Conservation (phyloP, 1,140 invertebrate genomes). For the Listronotus bonariensis region DNA sequence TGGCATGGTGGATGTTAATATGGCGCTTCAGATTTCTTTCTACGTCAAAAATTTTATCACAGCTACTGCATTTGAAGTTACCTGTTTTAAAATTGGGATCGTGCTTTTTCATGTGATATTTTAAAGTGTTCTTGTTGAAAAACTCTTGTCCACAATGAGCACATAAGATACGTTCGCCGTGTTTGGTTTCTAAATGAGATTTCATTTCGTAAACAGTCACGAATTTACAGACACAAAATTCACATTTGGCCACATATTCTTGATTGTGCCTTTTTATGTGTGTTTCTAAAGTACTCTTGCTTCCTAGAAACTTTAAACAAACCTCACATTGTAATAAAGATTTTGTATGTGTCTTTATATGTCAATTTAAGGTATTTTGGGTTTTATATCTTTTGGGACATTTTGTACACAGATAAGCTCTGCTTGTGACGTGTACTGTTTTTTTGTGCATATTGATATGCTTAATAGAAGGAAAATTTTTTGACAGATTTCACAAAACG, state of each 20-base stretch:
- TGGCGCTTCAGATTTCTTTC: constrained; percentile 14
- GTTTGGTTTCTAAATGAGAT: constrained; percentile 33
- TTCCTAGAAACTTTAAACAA: constrained; percentile 65
- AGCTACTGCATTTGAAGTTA: constrained; percentile 31
- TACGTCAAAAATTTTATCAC: constrained; percentile 36
- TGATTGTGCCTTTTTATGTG: constrained; percentile 66
- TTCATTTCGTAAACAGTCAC: constrained; percentile 30
- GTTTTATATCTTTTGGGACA: too few relatives aligned
- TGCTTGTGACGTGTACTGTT: too few relatives aligned
- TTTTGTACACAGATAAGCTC: too few relatives aligned
- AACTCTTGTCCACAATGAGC: constrained; percentile 40
- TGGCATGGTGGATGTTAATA: constrained; percentile 71
- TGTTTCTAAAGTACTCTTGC: constrained; percentile 66
- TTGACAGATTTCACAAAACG: too few relatives aligned
- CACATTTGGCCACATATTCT: constrained; percentile 51
- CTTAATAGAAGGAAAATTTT: too few relatives aligned
- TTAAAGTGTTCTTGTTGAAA: constrained; percentile 28
- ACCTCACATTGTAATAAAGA: constrained; percentile 45
- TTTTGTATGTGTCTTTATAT: not conserved
- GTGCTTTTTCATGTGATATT: constrained; percentile 40
- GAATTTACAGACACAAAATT: constrained; percentile 55
- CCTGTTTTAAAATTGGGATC: constrained; percentile 20
- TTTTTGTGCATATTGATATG: too few relatives aligned
- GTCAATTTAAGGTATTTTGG: too few relatives aligned
- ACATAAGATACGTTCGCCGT: constrained; percentile 31